Percentiles rank a stretch among this genome's conserved stretches.
These are phyloP conservation scores for Sebastolobus altivelis DNA, from an alignment of 2,797 vertebrate species.

Conservation along the genomic window DNA sequence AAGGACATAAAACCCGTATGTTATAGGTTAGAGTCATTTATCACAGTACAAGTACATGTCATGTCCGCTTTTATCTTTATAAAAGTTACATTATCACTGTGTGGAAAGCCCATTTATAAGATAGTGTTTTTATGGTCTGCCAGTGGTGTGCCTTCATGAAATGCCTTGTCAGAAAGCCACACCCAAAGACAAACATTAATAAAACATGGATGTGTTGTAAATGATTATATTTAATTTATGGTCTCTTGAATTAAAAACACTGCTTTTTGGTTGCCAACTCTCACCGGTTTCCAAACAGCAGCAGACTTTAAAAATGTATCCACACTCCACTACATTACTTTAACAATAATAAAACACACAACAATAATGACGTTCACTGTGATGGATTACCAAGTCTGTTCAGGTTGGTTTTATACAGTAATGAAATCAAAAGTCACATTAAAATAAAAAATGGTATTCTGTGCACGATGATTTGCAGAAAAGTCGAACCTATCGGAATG, in stretches of 20 bases:
- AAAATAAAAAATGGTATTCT: not conserved
- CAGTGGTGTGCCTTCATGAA: conserved; percentile 9
- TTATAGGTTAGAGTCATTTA: not conserved
- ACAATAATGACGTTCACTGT: not conserved
- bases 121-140: conserved; percentile 5
- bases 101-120: not conserved
- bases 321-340: conserved; percentile 3
- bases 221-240: conserved; percentile 23
- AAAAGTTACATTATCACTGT: conserved; percentile 20
- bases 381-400: conserved; percentile 6
- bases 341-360: conserved; percentile 10
- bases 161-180: conserved; percentile 10
- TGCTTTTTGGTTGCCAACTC: not conserved
- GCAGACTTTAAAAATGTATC: conserved; percentile 5
- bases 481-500: not conserved
- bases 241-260: not conserved
- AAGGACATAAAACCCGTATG: conserved; percentile 1
- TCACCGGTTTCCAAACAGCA: not conserved
- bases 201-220: conserved; percentile 21
- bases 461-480: not conserved
- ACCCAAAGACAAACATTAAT: conserved; percentile 30
- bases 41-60: not conserved
- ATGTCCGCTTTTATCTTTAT: not conserved
- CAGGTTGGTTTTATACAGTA: not conserved
- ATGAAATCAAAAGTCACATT: conserved; percentile 1